Evolutionary conservation across 2,888 invertebrate species (phyloP), one percentile per base, ranked within the genome.

Genomic region (Cataglyphis albicans): DNA sequence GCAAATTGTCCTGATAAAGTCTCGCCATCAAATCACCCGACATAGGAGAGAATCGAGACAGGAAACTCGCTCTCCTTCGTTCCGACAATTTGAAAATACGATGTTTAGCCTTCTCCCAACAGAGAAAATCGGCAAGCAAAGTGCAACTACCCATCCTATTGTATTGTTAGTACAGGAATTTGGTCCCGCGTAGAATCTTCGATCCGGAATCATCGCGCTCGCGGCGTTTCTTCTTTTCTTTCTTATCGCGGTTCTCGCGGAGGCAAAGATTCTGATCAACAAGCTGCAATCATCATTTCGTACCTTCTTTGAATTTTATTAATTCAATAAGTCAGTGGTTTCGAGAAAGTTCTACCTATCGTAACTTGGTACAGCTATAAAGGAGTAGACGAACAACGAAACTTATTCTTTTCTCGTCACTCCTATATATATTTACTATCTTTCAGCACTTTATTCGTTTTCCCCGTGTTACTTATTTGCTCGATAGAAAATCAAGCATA

Each of bases 131-230:
- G 48, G 10, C 21, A 35, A 48, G 74, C 44, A 48, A 52, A 44
- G 32, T 75, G 48, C 74, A 63, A 35, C 63, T 44, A 63, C 35
- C 75, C 52, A 52, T 75, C 75, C 63, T 7, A 44, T 29, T 18
- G 35, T 29, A n/a, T n/a, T n/a, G n/a, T n/a, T 29, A 44, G 6
- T 29, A 32, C 9, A 35, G 35, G 10, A 18, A 64, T 25, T 48
- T 15, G 21, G 21, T 41, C 38, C 6, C 64, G 75, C 32, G 32
- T 12, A 5, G 15, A 9, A 32, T 44, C 25, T n/a, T 38, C 65
- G 35, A 10, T 21, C 3, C 12, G 12, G 38, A 52, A 52, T 35
- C 18, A 18, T 74, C 25, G 25, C 18, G 25, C n/a, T 55, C 4
- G 55, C 59, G 3, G 32, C 21, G 32, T 75, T 55, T 44, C 48